A percentile compares a stretch with the other conserved stretches of the same genome.
These are phyloP conservation scores for Drosophila kambysellisi DNA, from an alignment of 2,888 invertebrate genomes.

Conservation along the genomic window DNA sequence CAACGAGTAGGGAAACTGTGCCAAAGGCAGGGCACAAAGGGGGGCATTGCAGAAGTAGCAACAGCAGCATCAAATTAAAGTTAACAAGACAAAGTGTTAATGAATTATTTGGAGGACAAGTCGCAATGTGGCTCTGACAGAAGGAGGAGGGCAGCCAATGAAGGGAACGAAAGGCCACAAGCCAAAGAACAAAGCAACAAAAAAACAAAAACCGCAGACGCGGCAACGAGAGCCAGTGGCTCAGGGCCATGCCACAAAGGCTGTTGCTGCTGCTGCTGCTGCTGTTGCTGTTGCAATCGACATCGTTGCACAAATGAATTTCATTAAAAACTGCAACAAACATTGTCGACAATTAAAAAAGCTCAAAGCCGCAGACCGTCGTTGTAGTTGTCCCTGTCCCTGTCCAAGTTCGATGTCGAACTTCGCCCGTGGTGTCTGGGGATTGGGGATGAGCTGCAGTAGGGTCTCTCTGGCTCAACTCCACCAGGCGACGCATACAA, in stretches of 20 bases:
- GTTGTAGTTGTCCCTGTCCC: constrained; percentile 21
- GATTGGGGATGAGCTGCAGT: constrained; percentile 65
- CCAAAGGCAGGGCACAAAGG: neutral
- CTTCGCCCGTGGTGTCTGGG: constrained; percentile 39
- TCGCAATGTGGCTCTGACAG: constrained; percentile 62
- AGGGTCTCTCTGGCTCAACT: constrained; percentile 12
- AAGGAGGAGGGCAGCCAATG: constrained; percentile 14
- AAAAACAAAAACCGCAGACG: constrained; percentile 59
- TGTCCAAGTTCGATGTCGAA: constrained; percentile 29
- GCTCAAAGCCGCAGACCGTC: constrained; percentile 61
- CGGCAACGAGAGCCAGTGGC: constrained; percentile 38
- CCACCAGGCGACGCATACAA: constrained; percentile 43
- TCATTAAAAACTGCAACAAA: constrained; percentile 79
- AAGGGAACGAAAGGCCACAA: constrained; percentile 25
- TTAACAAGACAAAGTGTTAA: constrained; percentile 83
- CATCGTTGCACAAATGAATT: constrained; percentile 72
- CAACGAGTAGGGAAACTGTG: constrained; percentile 24
- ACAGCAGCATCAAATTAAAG: constrained; percentile 71
- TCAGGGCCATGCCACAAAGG: constrained; percentile 47
- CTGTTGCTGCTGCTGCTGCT: constrained; percentile 7
- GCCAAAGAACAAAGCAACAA: constrained; percentile 18
- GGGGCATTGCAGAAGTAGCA: constrained; percentile 5
- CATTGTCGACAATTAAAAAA: constrained; percentile 81
- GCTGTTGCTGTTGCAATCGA: constrained; percentile 51
- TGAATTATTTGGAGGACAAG: constrained; percentile 84